These are phyloP conservation scores for Dugesia japonica DNA, from an alignment of 2,888 invertebrate species.

Conservation along the genomic window DNA sequence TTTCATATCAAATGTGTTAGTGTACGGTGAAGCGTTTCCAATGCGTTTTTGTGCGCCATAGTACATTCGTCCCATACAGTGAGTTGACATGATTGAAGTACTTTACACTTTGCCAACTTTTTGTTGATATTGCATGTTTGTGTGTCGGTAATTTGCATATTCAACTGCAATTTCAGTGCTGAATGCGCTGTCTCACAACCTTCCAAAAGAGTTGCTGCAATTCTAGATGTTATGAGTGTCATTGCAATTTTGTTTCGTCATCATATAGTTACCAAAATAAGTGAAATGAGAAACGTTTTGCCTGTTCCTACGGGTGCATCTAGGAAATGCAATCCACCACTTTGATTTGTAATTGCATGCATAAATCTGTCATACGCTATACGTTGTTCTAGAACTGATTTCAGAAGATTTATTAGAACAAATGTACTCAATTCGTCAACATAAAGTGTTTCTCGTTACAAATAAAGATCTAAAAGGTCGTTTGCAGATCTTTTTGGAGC, in stretches of 20 bases:
- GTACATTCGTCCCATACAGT: slow-evolving; percentile 32
- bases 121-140: slow-evolving; percentile 26
- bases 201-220: slow-evolving; percentile 48
- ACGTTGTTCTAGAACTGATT: too few species aligned
- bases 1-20: too few species aligned
- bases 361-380: too few species aligned
- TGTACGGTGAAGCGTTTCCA: too few species aligned
- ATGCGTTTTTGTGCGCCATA: slow-evolving; percentile 21
- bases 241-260: slow-evolving; percentile 41
- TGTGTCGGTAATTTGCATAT: neutral
- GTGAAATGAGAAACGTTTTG: slow-evolving; percentile 37
- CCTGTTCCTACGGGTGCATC: slow-evolving; percentile 48
- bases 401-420: too few species aligned
- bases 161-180: slow-evolving; percentile 35
- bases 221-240: slow-evolving; percentile 48
- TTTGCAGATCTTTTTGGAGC: too few species aligned
- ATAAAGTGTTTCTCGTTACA: too few species aligned
- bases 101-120: neutral
- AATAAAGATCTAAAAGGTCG: too few species aligned
- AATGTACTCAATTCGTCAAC: too few species aligned
- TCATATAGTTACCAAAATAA: slow-evolving; percentile 43
- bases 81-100: slow-evolving; percentile 22
- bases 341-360: neutral
- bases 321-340: slow-evolving; percentile 37
- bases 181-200: slow-evolving; percentile 38